Evolutionary conservation across 2,797 vertebrate species (phyloP), one percentile per base, ranked within the genome.

Genomic region (Florisuga fusca): DNA sequence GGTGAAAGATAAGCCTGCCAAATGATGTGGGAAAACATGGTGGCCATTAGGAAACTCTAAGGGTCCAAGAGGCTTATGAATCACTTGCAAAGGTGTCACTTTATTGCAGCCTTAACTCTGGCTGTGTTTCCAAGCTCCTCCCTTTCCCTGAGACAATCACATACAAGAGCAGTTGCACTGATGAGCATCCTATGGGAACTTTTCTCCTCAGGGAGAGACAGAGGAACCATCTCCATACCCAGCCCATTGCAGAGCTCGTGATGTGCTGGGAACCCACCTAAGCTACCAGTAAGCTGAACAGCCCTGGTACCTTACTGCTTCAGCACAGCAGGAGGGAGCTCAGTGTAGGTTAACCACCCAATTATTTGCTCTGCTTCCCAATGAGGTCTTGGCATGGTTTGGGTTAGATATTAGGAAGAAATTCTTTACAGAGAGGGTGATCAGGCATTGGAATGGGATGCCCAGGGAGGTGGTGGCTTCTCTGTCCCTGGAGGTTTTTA

Each of bases 221-320:
- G 19, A 21, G 46, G 3, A 45, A 26, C 29, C 21, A 4, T 66
- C 17, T n/a, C 54, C 33, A 3, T 12, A 12, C 5, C 21, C 64
- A 48, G 6, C 26, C 11, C 62, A 1, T 2, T 4, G 26, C 2
- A 0, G 17, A 25, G 21, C 74, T 36, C 3, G 11, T 0, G 0
- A 8, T 17, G 66, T 50, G 3, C 50, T 13, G 66, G 36, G 53
- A 66, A 9, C 45, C 3, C 26, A 19, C 14, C 20, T 1, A 6
- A 74, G 45, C 27, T 26, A 7, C 34, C 15, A 23, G 12, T 12
- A 4, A 33, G 11, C n/a, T 15, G 64, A 54, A 15, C 25, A 46
- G 15, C 22, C 5, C 0, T 0, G 12, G 36, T 21, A 54, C 0
- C 1, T 12, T 27, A n/a, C 36, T 9, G 1, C 33, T 6, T 34